Conservation (phyloP, 2,888 invertebrate genomes). For the Diplazon laetatorius region DNA sequence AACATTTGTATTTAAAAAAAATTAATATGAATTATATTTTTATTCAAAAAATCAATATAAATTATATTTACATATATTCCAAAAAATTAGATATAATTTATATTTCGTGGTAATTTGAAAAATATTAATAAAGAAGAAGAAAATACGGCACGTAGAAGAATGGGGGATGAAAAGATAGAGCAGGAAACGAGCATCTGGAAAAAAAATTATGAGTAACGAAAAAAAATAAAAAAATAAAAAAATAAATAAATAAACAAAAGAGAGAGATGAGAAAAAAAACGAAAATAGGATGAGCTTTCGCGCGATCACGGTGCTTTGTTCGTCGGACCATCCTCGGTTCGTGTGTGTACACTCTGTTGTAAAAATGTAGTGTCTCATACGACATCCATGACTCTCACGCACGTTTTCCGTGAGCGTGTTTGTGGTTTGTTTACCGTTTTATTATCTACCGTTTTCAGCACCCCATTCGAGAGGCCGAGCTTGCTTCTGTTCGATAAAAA, state of each 20-base stretch:
- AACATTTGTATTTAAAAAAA: too few relatives aligned
- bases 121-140: not conserved
- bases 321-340: slow-evolving; percentile 36
- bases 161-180: slow-evolving; percentile 39
- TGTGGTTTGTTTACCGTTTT: slow-evolving; percentile 60
- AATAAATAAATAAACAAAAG: slow-evolving; percentile 22
- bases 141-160: not conserved
- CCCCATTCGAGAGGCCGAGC: slow-evolving; percentile 39
- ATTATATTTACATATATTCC: not conserved
- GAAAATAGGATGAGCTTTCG: slow-evolving; percentile 43
- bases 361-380: slow-evolving; percentile 45
- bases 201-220: slow-evolving; percentile 42
- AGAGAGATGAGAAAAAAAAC: slow-evolving; percentile 8
- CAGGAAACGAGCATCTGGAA: slow-evolving; percentile 32
- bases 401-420: slow-evolving; percentile 47
- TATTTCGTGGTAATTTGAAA: too few relatives aligned
- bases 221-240: slow-evolving; percentile 30
- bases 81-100: too few relatives aligned
- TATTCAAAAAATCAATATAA: not conserved
- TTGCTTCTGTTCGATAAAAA: slow-evolving; percentile 66
- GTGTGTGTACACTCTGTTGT: not conserved
- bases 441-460: slow-evolving; percentile 61
- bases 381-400: slow-evolving; percentile 28
- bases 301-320: slow-evolving; percentile 47
- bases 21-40: too few relatives aligned